Base-by-base conservation (phyloP, 2,888 invertebrate species). In the Plebejus melissa region DNA sequence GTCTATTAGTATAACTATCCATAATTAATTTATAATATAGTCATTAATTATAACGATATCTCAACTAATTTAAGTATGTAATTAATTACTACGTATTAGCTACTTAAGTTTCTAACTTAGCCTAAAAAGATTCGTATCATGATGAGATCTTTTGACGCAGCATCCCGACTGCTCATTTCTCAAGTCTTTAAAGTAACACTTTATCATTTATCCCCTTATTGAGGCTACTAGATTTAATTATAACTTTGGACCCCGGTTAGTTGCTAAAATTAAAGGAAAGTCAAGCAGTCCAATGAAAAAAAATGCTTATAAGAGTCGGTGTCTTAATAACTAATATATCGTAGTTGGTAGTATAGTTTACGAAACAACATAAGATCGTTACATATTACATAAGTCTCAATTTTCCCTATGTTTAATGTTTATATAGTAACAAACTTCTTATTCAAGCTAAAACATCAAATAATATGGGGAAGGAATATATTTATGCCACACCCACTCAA, bases 41-140 rank as follows among this genome's bases (percentile, higher is more conserved):
- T 71, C 71, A 71, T 71, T 71, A 71, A 72, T 54, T 72, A 32
- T 13, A 16, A 32, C 72, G 50, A 22, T 72, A 72, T 72, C 72
- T 72, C 28, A 28, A 72, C 72, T 72, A 50, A 72, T 54, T 50
- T 50, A 72, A 72, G 22, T 71, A 4, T 50, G 72, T 72, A 50
- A 72, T 72, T 72, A 72, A 72, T 72, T 54, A 50, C 50, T 54
- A 65, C 32, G 65, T 65, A 50, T 71, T 71, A 72, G 72, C 72
- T 72, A 72, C 72, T 28, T 72, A 46, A 32, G 72, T 72, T 72
- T 28, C 50, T 72, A 72, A 72, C 22, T 11, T 28, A 50, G 71
- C 28, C 50, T 50, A 72, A 54, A 50, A 50, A 72, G 72, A 72
- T 72, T 50, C 1, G 72, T 72, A 72, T 72, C 72, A 50, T 22